Evolutionary conservation across 2,888 invertebrate species (phyloP).

Genomic region (Panopea generosa): DNA sequence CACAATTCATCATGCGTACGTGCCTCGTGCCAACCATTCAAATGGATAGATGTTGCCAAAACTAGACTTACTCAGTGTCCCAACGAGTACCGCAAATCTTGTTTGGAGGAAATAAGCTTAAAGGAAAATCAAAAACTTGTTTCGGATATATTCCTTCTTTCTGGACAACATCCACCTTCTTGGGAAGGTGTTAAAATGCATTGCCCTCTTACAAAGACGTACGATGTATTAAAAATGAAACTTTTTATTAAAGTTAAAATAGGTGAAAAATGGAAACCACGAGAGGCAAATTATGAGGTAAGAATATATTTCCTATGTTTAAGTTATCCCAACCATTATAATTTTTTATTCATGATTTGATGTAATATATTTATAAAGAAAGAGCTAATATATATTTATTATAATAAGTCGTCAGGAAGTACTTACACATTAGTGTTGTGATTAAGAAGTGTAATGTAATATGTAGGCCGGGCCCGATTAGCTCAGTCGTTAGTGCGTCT

Average conservation of each 20-base stretch:
- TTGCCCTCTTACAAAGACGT: conserved; percentile 58
- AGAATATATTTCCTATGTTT: conserved; percentile 3
- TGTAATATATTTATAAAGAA: too few species aligned
- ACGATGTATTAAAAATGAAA: conserved; percentile 52
- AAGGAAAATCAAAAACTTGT: conserved; percentile 58
- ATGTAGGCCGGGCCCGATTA: too few species aligned
- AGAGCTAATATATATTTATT: too few species aligned
- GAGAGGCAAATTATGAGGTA: conserved; percentile 54
- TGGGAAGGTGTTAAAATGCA: conserved; percentile 53
- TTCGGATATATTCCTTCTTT: conserved; percentile 55
- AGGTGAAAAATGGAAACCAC: conserved; percentile 44
- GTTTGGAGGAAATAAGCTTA: conserved; percentile 51
- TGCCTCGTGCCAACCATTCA: conserved; percentile 59
- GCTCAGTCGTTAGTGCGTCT: too few species aligned
- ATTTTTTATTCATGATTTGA: too few species aligned
- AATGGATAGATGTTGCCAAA: conserved; percentile 56
- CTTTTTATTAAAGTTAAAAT: conserved; percentile 59
- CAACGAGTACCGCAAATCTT: conserved; percentile 45
- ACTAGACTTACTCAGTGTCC: conserved; percentile 52
- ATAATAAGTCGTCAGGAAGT: too few species aligned
- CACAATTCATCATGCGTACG: conserved; percentile 43
- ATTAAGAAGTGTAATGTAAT: too few species aligned
- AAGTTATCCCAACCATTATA: too few species aligned
- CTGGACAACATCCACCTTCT: conserved; percentile 34
- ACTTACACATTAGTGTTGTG: too few species aligned